These are phyloP conservation scores for Excalfactoria chinensis DNA, from an alignment of 2,113 vertebrate species.

Conservation along the genomic window DNA sequence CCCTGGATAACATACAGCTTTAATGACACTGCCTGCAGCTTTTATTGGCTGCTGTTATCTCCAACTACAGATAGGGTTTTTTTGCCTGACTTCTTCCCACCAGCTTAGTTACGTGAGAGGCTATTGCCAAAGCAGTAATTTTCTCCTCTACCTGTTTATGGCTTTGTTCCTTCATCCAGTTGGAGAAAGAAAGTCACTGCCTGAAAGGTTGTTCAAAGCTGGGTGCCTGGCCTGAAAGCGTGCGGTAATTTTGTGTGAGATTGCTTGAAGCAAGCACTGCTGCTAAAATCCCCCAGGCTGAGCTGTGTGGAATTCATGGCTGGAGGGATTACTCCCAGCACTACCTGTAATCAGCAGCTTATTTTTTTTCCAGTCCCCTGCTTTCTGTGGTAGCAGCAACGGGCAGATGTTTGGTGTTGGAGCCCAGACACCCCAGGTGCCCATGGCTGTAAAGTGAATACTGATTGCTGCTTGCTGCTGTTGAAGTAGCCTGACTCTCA, in stretches of 20 bases:
- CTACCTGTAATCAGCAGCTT: background rate
- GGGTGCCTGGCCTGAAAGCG: background rate
- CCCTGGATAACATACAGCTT: background rate
- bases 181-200: background rate
- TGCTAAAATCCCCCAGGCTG: background rate
- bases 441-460: background rate
- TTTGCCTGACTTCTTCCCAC: background rate
- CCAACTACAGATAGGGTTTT: background rate
- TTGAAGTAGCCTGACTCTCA: background rate
- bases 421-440: too few relatives aligned
- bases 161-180: background rate
- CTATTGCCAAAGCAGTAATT: background rate
- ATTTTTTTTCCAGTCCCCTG: background rate
- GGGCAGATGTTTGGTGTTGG: background rate
- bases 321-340: background rate
- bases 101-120: background rate
- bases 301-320: background rate
- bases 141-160: background rate
- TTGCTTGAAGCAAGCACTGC: background rate
- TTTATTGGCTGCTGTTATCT: background rate
- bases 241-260: background rate
- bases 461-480: fast-evolving
- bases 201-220: background rate
- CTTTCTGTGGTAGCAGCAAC: background rate
- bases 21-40: background rate